Percentiles rank a stretch among this genome's conserved stretches.
phyloP scores from a whole-genome alignment of 2,113 vertebrate species.

The Edolisoma coerulescens region DNA sequence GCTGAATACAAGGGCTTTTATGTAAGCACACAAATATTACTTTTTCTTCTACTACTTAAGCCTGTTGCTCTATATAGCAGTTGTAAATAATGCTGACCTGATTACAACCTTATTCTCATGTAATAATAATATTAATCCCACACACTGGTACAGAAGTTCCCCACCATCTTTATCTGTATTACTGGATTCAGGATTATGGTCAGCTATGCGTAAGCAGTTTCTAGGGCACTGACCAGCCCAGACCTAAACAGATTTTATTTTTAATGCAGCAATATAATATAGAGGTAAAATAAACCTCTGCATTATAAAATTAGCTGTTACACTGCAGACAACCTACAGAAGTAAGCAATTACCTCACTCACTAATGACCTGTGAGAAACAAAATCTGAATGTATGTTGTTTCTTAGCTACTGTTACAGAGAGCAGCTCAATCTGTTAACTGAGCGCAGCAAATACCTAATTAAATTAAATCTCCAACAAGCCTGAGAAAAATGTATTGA shows the following conservation, averaged over 20 bases:
- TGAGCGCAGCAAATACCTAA: constrained; percentile 68
- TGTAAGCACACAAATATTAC: neutral
- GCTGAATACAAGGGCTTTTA: neutral
- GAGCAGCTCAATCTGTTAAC: constrained; percentile 63
- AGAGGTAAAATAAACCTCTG: neutral
- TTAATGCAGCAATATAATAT: neutral
- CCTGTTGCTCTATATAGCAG: neutral
- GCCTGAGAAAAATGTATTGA: constrained; percentile 62
- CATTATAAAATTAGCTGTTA: constrained; percentile 1
- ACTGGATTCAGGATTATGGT: neutral
- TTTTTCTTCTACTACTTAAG: neutral
- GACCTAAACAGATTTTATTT: neutral
- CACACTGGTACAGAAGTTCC: neutral
- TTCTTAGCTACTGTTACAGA: constrained; percentile 55
- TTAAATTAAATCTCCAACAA: constrained; percentile 73
- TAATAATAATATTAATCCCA: neutral
- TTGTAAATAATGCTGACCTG: neutral
- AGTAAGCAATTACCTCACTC: constrained; percentile 54
- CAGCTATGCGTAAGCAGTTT: neutral
- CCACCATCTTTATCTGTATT: neutral
- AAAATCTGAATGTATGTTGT: constrained; percentile 20
- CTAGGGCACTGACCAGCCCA: neutral
- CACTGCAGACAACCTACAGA: neutral
- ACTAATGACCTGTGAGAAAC: constrained; percentile 60
- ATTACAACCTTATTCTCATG: neutral